Conservation (phyloP, 2,888 invertebrate genomes). For the Dryadula phaetusa region DNA sequence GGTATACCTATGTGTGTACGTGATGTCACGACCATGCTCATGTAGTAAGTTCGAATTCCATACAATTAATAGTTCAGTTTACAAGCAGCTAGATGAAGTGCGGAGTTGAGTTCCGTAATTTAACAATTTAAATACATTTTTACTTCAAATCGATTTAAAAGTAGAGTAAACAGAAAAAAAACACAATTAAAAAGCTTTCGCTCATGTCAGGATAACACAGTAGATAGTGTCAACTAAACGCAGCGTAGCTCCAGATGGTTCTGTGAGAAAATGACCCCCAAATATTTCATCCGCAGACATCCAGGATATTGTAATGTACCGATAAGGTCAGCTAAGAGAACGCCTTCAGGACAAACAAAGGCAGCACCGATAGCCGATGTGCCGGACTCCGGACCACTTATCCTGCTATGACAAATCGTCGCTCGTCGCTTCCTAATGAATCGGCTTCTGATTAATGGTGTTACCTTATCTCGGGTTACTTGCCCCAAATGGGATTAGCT, state of each 20-base stretch:
- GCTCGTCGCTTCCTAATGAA: slow-evolving; percentile 69
- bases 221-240: not conserved
- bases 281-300: slow-evolving; percentile 6
- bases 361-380: slow-evolving; percentile 19
- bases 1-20: too few species aligned
- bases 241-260: not conserved
- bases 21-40: too few species aligned
- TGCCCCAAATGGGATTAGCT: slow-evolving; percentile 76
- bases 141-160: too few species aligned
- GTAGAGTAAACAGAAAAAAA: not conserved
- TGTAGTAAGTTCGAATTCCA: too few species aligned
- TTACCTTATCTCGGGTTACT: slow-evolving; percentile 68
- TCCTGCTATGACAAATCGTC: slow-evolving; percentile 73
- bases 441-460: slow-evolving; percentile 79
- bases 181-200: not conserved
- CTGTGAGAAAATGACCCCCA: slow-evolving; percentile 2
- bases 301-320: slow-evolving; percentile 3
- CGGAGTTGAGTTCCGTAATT: too few species aligned
- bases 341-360: slow-evolving; percentile 28
- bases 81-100: too few species aligned
- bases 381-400: slow-evolving; percentile 12
- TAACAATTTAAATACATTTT: too few species aligned
- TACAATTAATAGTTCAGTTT: too few species aligned
- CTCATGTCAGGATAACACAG: not conserved
- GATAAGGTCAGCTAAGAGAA: slow-evolving; percentile 18